Evolutionary conservation across 2,888 invertebrate genomes (phyloP).

Genomic region (Portevinia maculata): DNA sequence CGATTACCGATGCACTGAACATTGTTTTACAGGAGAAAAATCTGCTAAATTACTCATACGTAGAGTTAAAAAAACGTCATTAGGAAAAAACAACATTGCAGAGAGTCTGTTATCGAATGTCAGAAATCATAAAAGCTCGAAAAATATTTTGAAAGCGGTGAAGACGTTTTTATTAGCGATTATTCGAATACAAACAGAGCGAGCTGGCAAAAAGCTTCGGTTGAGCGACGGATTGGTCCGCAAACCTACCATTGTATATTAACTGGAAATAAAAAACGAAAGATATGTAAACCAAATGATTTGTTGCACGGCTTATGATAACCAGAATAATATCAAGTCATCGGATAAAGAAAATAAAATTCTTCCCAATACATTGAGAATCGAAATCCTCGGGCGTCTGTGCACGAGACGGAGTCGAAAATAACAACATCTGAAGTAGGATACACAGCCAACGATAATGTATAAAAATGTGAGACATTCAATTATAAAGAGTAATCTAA

Average conservation of each 20-base stretch:
- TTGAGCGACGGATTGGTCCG: conserved; percentile 18
- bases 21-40: conserved; percentile 26
- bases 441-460: too few species aligned
- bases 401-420: too few species aligned
- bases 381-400: too few species aligned
- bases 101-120: conserved; percentile 15
- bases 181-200: conserved; percentile 32
- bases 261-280: conserved; percentile 21
- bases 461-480: too few species aligned
- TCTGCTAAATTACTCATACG: conserved; percentile 22
- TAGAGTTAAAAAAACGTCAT: conserved; percentile 8
- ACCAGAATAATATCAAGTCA: conserved; percentile 10
- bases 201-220: conserved; percentile 22
- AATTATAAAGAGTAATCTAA: too few species aligned
- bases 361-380: too few species aligned
- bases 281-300: conserved; percentile 38
- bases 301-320: neutral
- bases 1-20: conserved; percentile 18
- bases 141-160: conserved; percentile 16
- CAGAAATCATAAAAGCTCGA: conserved; percentile 18
- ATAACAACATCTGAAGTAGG: too few species aligned
- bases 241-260: conserved; percentile 13
- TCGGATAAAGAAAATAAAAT: neutral
- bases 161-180: conserved; percentile 27
- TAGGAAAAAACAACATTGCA: conserved; percentile 11